phyloP scores from a whole-genome alignment of 2,888 invertebrate species.

The Nycteola revayana region DNA sequence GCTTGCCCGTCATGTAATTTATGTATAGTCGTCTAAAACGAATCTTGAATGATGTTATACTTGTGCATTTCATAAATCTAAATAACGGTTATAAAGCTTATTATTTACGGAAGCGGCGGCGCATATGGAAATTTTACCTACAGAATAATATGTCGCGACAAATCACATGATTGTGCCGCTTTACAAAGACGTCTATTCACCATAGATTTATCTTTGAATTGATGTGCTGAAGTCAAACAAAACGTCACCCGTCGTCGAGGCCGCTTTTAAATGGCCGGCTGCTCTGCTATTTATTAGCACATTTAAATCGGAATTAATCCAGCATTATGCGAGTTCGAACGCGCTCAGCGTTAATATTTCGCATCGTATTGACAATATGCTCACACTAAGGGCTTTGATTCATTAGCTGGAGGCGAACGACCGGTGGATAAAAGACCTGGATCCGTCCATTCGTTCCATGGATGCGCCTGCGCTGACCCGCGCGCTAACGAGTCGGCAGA shows the following conservation, averaged over 20 bases:
- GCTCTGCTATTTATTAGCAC: slow-evolving; percentile 62
- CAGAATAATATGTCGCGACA: slow-evolving; percentile 38
- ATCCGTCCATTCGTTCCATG: slow-evolving; percentile 67
- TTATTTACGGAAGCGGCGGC: slow-evolving; percentile 10
- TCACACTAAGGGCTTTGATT: slow-evolving; percentile 69
- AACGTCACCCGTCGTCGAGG: slow-evolving; percentile 39
- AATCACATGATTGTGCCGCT: slow-evolving; percentile 38
- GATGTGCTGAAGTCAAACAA: slow-evolving; percentile 39
- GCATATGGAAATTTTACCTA: slow-evolving; percentile 25
- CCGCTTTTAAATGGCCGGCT: slow-evolving; percentile 39
- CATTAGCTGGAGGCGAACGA: slow-evolving; percentile 75
- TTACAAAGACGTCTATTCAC: slow-evolving; percentile 38
- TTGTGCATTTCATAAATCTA: slow-evolving; percentile 10
- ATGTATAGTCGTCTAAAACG: slow-evolving; percentile 13
- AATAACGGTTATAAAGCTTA: slow-evolving; percentile 16
- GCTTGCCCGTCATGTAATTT: slow-evolving; percentile 17
- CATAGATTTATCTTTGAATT: slow-evolving; percentile 29
- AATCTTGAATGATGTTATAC: slow-evolving; percentile 6
- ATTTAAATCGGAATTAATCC: slow-evolving; percentile 74
- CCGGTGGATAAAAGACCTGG: slow-evolving; percentile 70
- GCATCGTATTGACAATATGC: slow-evolving; percentile 72
- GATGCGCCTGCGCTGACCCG: slow-evolving; percentile 68
- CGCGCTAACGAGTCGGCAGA: slow-evolving; percentile 69
- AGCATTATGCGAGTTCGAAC: slow-evolving; percentile 57
- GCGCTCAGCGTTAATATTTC: slow-evolving; percentile 66